A percentile compares a stretch with the other conserved stretches of the same genome.
These are phyloP conservation scores for Heterodera carotae DNA, from an alignment of 1,140 invertebrate species.

Conservation along the genomic window DNA sequence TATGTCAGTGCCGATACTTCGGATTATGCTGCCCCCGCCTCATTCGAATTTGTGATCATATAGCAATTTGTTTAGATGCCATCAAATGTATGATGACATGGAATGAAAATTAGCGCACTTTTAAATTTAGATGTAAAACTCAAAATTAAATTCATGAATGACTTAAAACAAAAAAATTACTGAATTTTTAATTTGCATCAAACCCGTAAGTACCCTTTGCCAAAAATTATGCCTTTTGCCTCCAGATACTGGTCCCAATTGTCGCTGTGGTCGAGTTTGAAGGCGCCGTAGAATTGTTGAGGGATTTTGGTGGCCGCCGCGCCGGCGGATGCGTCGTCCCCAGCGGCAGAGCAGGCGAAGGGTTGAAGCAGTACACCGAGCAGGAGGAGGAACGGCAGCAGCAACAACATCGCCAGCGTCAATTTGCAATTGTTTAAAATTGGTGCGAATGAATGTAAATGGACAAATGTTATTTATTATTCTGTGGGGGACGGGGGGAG, in stretches of 20 bases:
- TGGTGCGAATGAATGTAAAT: neutral
- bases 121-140: no score
- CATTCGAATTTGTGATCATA: no score
- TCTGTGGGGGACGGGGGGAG: neutral
- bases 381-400: neutral
- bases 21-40: no score
- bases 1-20: no score
- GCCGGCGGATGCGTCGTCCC: neutral
- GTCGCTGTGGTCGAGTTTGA: constrained; percentile 14
- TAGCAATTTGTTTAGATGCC: no score
- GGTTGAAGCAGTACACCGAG: neutral
- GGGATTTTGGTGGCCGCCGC: constrained; percentile 1
- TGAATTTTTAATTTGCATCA: no score
- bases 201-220: no score
- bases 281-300: constrained; percentile 29
- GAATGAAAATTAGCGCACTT: no score
- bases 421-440: neutral
- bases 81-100: no score
- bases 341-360: neutral
- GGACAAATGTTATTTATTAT: neutral
- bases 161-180: no score
- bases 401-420: neutral
- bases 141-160: no score
- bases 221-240: neutral
- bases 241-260: constrained; percentile 23